phyloP scores from a whole-genome alignment of 2,113 vertebrate species.

The Macrotus californicus region DNA sequence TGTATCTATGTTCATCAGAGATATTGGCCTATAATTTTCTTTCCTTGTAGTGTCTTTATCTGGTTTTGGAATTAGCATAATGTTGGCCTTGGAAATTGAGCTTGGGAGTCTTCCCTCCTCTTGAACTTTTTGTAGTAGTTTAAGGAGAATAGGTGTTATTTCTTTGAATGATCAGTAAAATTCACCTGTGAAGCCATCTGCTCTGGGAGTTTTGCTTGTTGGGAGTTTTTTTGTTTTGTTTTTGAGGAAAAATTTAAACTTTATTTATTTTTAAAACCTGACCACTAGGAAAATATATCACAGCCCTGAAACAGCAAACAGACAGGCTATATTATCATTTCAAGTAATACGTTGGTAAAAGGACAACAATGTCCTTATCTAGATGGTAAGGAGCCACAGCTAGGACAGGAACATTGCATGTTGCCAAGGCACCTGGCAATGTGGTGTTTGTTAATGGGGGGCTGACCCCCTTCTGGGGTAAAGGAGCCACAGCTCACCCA shows the following conservation, averaged over 20 bases:
- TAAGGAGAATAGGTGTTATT: not conserved
- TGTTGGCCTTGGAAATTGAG: too few relatives aligned
- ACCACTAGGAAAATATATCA: constrained; percentile 63
- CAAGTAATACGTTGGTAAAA: constrained; percentile 40
- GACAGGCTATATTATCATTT: constrained; percentile 28
- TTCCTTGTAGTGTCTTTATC: too few relatives aligned
- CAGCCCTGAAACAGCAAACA: constrained; percentile 28
- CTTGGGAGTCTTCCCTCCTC: too few relatives aligned
- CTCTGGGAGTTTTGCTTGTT: not conserved
- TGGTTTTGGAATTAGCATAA: too few relatives aligned
- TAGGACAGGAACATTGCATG: not conserved
- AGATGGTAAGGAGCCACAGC: not conserved
- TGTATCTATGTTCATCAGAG: too few relatives aligned
- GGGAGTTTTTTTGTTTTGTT: not conserved
- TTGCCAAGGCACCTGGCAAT: not conserved
- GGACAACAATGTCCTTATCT: constrained; percentile 15
- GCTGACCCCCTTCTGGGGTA: not conserved
- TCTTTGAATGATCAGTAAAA: not conserved
- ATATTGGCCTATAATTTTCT: too few relatives aligned
- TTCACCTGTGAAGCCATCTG: not conserved
- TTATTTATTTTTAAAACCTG: constrained; percentile 58
- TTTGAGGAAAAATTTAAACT: constrained; percentile 19
- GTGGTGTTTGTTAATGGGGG: constrained; percentile 6
- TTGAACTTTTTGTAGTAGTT: too few relatives aligned
- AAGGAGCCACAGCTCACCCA: not conserved